phyloP scores from a whole-genome alignment of 2,113 vertebrate species.

The Meles meles region DNA sequence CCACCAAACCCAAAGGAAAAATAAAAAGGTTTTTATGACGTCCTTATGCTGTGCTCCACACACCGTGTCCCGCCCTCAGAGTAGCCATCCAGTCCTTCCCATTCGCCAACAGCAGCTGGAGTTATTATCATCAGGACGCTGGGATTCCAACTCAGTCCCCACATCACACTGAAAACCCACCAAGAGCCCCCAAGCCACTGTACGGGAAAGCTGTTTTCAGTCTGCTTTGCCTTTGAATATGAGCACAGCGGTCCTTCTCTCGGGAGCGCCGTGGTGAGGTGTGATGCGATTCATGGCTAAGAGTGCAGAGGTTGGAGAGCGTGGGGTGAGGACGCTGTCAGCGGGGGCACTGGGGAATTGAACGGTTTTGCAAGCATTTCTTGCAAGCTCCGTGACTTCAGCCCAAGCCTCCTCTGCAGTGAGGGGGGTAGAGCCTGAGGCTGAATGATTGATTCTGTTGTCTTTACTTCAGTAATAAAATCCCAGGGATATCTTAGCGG shows the following conservation, averaged over 20 bases:
- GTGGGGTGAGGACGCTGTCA: accelerated
- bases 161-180: background rate
- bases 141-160: background rate
- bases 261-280: background rate
- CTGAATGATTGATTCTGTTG: background rate
- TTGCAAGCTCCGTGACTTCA: background rate
- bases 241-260: accelerated
- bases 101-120: background rate
- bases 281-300: background rate
- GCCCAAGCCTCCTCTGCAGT: background rate
- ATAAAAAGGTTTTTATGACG: background rate
- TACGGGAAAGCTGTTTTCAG: background rate
- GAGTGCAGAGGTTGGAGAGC: background rate
- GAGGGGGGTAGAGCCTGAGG: background rate
- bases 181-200: background rate
- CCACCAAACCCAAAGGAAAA: background rate
- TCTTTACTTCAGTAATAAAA: background rate
- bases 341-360: background rate
- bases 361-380: background rate
- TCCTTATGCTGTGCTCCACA: background rate
- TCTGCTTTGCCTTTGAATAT: accelerated
- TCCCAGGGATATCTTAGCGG: background rate
- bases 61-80: background rate
- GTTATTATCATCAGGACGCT: background rate
- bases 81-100: background rate